These are phyloP conservation scores for Cyanistes caeruleus DNA, from an alignment of 2,113 vertebrate species.

Conservation along the genomic window DNA sequence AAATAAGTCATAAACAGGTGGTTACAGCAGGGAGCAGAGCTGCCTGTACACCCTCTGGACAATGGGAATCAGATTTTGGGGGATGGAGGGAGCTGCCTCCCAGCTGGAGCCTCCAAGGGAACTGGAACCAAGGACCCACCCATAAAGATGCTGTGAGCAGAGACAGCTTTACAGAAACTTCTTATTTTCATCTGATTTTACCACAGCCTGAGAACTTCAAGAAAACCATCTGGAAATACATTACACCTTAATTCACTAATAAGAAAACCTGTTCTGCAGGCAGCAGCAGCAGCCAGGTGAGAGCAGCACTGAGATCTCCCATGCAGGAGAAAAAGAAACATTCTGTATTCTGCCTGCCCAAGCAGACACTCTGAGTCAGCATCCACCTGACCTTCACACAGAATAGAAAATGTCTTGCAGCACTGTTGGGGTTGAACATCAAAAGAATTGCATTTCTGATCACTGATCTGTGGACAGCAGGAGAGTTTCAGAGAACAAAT, in stretches of 20 bases:
- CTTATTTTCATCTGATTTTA: not conserved
- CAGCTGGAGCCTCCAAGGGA: not conserved
- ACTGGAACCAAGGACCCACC: not conserved
- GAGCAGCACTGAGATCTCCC: not conserved
- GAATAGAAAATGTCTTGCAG: not conserved
- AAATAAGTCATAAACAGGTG: not conserved
- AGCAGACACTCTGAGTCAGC: not conserved
- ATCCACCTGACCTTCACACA: conserved; percentile 51
- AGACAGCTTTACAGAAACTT: not conserved
- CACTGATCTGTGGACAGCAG: conserved; percentile 11
- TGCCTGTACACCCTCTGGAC: not conserved
- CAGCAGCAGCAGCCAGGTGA: not conserved
- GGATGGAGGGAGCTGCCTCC: not conserved
- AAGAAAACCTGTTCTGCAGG: conserved; percentile 5
- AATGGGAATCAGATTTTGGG: not conserved
- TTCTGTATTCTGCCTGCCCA: not conserved
- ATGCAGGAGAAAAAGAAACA: not conserved
- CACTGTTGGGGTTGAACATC: not conserved
- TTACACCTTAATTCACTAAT: not conserved
- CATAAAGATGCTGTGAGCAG: not conserved
- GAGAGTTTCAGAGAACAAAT: conserved; percentile 43
- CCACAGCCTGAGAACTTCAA: not conserved
- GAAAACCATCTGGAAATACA: not conserved
- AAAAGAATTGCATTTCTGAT: conserved; percentile 57
- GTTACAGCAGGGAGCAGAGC: not conserved